Conservation (phyloP, 2,888 invertebrate species). For the Agrotis ipsilon region DNA sequence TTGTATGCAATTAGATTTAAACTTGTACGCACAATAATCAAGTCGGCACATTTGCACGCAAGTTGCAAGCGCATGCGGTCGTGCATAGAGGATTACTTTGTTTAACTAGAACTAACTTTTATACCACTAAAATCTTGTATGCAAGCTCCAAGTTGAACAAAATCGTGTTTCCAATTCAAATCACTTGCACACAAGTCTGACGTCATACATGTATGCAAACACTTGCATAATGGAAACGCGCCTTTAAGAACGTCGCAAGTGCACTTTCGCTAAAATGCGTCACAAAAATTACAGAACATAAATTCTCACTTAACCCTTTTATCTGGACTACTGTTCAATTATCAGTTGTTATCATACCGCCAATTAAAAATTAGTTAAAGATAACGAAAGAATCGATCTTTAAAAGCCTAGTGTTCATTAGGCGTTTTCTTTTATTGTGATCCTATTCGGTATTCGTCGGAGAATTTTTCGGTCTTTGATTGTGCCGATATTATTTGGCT, state of each 20-base stretch:
- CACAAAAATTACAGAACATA: conserved; percentile 72
- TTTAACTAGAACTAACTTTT: no score
- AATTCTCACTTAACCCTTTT: conserved; percentile 84
- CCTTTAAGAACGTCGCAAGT: conserved; percentile 20
- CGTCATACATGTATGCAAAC: no score
- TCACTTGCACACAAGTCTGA: no score
- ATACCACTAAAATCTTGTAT: no score
- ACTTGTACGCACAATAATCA: no score
- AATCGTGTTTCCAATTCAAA: no score
- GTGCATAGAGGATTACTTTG: no score
- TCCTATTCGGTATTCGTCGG: conserved; percentile 33
- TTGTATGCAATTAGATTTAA: no score
- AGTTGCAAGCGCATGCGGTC: no score
- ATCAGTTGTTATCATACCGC: conserved; percentile 73
- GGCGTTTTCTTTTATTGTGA: conserved; percentile 58
- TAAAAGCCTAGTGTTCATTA: conserved; percentile 68
- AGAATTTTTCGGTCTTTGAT: conserved; percentile 36
- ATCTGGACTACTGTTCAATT: conserved; percentile 83
- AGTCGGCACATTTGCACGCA: no score
- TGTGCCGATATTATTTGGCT: conserved; percentile 39
- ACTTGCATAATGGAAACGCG: no score
- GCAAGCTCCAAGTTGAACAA: no score
- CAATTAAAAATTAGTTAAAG: conserved; percentile 85
- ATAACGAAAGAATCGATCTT: conserved; percentile 66
- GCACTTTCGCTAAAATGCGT: conserved; percentile 41